Conservation (phyloP, 2,797 vertebrate genomes). For the Pipistrellus kuhlii region DNA sequence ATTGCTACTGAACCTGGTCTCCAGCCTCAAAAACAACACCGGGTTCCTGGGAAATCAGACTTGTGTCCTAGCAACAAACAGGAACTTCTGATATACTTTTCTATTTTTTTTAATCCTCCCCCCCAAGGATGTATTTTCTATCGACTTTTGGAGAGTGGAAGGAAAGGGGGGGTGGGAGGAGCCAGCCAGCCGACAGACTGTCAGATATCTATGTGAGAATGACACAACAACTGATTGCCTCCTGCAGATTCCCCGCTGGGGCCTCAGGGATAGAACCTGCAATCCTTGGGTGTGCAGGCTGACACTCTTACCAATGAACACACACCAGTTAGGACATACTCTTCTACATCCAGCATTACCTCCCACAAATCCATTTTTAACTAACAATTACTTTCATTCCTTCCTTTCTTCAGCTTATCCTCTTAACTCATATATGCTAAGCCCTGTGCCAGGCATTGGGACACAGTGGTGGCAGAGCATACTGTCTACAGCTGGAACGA, state of each 20-base stretch:
- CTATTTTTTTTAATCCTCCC: too few species aligned
- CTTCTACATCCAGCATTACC: not conserved
- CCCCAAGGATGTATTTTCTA: too few species aligned
- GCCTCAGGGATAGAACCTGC: too few species aligned
- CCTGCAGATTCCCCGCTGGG: too few species aligned
- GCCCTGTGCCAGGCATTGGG: not conserved
- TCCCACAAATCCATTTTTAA: not conserved
- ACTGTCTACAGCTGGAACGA: not conserved
- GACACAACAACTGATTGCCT: too few species aligned
- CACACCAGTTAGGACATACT: not conserved
- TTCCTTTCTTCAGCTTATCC: constrained; percentile 9
- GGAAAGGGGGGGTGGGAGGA: too few species aligned
- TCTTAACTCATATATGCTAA: not conserved
- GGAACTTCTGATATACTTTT: not conserved
- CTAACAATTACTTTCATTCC: not conserved
- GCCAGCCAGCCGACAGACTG: too few species aligned
- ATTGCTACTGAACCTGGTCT: not conserved
- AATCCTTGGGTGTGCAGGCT: too few species aligned
- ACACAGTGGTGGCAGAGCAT: not conserved
- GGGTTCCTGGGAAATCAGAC: not conserved
- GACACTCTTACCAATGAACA: too few species aligned
- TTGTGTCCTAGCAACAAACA: not conserved
- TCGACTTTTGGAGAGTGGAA: too few species aligned
- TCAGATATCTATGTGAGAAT: too few species aligned
- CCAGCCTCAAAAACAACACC: not conserved